Evolutionary conservation across 2,797 vertebrate species (phyloP).

Genomic region (Hippopotamyrus pictus): DNA sequence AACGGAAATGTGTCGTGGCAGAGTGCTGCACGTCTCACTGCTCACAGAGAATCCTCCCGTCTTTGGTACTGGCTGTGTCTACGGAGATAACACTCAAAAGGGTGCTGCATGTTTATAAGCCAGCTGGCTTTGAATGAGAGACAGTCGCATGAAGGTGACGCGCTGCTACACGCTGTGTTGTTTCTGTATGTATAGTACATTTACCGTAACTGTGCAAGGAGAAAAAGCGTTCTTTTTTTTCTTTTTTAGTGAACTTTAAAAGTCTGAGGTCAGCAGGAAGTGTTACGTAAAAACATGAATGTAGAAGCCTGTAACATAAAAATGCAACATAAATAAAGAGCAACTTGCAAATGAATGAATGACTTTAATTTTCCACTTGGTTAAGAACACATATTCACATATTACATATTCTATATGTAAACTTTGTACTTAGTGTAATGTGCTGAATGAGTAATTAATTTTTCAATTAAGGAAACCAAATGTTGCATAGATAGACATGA

Average conservation of each 20-base stretch:
- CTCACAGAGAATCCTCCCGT: slow-evolving; percentile 54
- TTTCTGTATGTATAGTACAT: slow-evolving; percentile 69
- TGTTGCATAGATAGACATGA: not conserved
- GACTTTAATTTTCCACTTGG: slow-evolving; percentile 62
- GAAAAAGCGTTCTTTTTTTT: slow-evolving; percentile 21
- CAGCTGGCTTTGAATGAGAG: slow-evolving; percentile 64
- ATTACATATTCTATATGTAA: too few relatives aligned
- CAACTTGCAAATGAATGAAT: slow-evolving; percentile 68
- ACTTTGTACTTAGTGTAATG: not conserved
- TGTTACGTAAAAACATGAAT: slow-evolving; percentile 55
- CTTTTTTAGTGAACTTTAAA: slow-evolving; percentile 41
- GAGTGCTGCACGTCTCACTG: slow-evolving; percentile 30
- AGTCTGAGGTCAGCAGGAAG: slow-evolving; percentile 43
- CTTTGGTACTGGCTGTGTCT: slow-evolving; percentile 60
- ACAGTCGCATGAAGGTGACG: slow-evolving; percentile 62
- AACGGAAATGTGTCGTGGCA: not conserved
- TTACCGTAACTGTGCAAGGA: slow-evolving; percentile 51
- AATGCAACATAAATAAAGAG: slow-evolving; percentile 73
- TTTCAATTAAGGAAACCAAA: not conserved
- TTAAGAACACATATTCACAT: slow-evolving; percentile 42
- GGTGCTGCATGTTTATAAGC: slow-evolving; percentile 36
- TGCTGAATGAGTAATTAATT: not conserved
- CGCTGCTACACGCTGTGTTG: slow-evolving; percentile 50
- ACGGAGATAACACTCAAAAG: slow-evolving; percentile 52
- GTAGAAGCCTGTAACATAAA: slow-evolving; percentile 71